A percentile compares a stretch with the other conserved stretches of the same genome.
Conservation (phyloP, 2,888 invertebrate genomes). For the Syritta pipiens region DNA sequence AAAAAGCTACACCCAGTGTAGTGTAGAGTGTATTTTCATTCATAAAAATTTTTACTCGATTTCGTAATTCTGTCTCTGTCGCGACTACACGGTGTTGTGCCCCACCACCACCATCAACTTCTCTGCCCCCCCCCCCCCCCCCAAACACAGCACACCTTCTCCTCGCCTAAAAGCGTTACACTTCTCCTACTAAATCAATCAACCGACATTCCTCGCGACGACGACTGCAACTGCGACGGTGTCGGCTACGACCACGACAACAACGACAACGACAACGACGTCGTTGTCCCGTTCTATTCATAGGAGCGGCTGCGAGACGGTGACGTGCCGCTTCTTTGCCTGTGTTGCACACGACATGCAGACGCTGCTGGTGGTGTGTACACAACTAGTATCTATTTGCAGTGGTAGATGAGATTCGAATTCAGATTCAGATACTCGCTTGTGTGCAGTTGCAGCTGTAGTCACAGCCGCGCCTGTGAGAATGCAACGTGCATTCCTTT, state of each 20-base stretch:
- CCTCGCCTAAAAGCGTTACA: slow-evolving; percentile 33
- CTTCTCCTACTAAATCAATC: slow-evolving; percentile 67
- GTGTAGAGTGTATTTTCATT: slow-evolving; percentile 72
- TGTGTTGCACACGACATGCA: slow-evolving; percentile 52
- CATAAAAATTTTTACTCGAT: slow-evolving; percentile 76
- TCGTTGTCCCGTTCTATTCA: slow-evolving; percentile 66
- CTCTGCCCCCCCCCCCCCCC: background rate
- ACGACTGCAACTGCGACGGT: background rate
- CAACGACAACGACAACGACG: background rate
- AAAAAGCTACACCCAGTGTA: slow-evolving; percentile 60
- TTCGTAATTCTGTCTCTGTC: slow-evolving; percentile 71
- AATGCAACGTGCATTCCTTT: slow-evolving; percentile 54
- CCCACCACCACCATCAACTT: slow-evolving; percentile 31
- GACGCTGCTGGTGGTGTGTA: slow-evolving; percentile 18
- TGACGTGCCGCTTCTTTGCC: slow-evolving; percentile 31
- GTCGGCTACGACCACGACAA: background rate
- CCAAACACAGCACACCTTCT: slow-evolving; percentile 1
- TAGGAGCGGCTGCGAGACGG: slow-evolving; percentile 56
- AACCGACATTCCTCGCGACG: slow-evolving; percentile 60
- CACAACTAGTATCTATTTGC: slow-evolving; percentile 28
- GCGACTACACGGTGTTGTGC: slow-evolving; percentile 39
- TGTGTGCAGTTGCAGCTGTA: slow-evolving; percentile 41
- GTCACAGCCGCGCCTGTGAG: background rate
- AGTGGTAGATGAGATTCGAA: slow-evolving; percentile 24
- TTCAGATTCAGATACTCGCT: slow-evolving; percentile 6